Conservation (phyloP, 2,113 vertebrate genomes). For the Platycercus adscitus region DNA sequence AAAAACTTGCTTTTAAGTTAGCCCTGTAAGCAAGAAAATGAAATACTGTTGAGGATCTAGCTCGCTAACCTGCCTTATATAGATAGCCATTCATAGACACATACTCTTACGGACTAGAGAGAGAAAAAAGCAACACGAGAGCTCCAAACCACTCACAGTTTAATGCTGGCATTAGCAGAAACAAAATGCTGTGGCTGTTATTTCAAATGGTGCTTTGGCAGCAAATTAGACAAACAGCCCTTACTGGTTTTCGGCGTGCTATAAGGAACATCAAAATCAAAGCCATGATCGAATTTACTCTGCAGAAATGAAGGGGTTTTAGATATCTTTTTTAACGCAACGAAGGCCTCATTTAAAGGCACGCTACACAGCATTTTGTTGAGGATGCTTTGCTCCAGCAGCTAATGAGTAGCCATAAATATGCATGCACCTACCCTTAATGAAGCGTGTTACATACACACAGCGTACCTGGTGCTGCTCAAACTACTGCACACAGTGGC, state of each 20-base stretch:
- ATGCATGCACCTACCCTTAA: conserved; percentile 63
- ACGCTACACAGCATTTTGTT: conserved; percentile 3
- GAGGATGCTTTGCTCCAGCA: conserved; percentile 41
- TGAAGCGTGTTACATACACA: conserved; percentile 1
- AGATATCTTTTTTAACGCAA: neutral
- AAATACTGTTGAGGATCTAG: conserved; percentile 92
- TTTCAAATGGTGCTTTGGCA: conserved; percentile 17
- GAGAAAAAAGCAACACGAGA: conserved; percentile 6
- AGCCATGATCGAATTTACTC: neutral
- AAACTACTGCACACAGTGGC: neutral
- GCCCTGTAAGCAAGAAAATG: conserved; percentile 99
- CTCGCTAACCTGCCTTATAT: conserved; percentile 87
- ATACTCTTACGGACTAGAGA: conserved; percentile 40
- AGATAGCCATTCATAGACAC: conserved; percentile 76
- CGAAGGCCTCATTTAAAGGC: neutral
- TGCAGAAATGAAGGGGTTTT: neutral
- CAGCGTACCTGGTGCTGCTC: conserved; percentile 7
- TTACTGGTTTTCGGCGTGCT: neutral
- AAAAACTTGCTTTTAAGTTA: conserved; percentile 98
- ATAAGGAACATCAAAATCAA: neutral
- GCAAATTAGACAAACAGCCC: neutral
- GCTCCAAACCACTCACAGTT: conserved; percentile 61
- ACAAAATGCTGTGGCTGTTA: conserved; percentile 38
- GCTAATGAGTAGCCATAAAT: conserved; percentile 59
- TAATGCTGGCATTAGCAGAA: conserved; percentile 42